Evolutionary conservation across 2,888 invertebrate species (phyloP).

Genomic region (Auanema sp.): DNA sequence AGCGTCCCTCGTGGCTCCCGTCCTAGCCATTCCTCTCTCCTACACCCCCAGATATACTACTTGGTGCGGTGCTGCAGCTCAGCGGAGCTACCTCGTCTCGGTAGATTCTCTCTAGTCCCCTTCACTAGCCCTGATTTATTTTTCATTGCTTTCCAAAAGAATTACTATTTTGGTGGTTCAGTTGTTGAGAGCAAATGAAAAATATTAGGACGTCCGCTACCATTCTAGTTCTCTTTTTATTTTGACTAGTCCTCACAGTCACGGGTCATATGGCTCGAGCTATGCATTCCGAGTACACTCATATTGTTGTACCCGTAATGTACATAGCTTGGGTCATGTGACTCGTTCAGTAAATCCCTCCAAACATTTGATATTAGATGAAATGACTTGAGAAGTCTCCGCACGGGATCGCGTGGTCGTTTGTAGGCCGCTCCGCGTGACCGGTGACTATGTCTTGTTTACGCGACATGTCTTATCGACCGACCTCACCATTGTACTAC

Average conservation of each 20-base stretch:
- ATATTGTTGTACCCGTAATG: constrained; percentile 4
- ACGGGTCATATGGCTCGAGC: neutral
- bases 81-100: constrained; percentile 1
- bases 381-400: neutral
- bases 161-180: neutral
- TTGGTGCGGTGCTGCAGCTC: constrained; percentile 1
- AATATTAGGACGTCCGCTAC: neutral
- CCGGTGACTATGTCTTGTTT: constrained; percentile 24
- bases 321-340: constrained; percentile 6
- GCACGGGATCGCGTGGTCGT: constrained; percentile 1
- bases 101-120: neutral
- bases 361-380: too few species aligned
- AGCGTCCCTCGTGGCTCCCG: constrained; percentile 11
- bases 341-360: neutral
- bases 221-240: too few species aligned
- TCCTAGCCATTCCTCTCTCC: constrained; percentile 13
- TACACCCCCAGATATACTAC: constrained; percentile 4
- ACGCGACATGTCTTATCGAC: constrained; percentile 19
- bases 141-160: constrained; percentile 1
- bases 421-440: constrained; percentile 17
- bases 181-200: neutral
- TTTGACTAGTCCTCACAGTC: neutral
- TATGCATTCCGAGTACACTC: constrained; percentile 5
- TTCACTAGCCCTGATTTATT: neutral
- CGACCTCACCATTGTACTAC: constrained; percentile 22